phyloP scores from a whole-genome alignment of 2,888 invertebrate genomes.

The Eugnorisma glareosa region DNA sequence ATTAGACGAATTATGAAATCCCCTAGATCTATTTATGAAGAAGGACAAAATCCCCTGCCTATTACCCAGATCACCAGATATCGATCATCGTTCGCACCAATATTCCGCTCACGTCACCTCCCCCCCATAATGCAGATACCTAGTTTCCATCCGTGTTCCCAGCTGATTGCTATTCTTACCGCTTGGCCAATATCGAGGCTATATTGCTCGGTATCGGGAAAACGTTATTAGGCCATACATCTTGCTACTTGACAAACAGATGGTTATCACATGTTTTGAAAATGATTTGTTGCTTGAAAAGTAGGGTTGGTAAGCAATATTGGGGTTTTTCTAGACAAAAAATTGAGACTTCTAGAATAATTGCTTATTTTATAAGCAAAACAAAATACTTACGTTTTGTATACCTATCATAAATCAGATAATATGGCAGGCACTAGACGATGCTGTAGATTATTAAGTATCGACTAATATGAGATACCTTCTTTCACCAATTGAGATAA shows the following conservation, averaged over 20 bases:
- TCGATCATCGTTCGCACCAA: conserved; percentile 61
- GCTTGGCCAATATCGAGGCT: conserved; percentile 76
- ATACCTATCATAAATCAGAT: conserved; percentile 1
- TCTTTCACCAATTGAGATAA: not conserved
- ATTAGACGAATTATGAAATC: not conserved
- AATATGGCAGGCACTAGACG: not conserved
- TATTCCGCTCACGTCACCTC: conserved; percentile 74
- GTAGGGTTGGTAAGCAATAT: not conserved
- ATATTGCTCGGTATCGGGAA: conserved; percentile 71
- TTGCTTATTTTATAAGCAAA: not conserved
- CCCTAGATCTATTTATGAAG: not conserved
- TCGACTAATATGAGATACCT: not conserved
- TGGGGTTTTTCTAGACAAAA: conserved; percentile 3
- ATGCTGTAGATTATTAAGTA: not conserved
- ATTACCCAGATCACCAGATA: conserved; percentile 56
- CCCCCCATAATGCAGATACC: conserved; percentile 75
- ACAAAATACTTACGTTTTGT: not conserved
- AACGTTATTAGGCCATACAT: conserved; percentile 69
- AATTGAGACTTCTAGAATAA: not conserved
- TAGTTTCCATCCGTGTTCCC: conserved; percentile 69
- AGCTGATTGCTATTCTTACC: conserved; percentile 82
- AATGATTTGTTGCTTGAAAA: conserved; percentile 58
- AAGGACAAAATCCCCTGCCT: conserved; percentile 15
- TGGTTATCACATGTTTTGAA: conserved; percentile 63
- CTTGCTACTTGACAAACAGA: conserved; percentile 65